A percentile compares a stretch with the other conserved stretches of the same genome.
These are phyloP conservation scores for Gymnocheta viridis DNA, from an alignment of 2,888 invertebrate species.

Conservation along the genomic window DNA sequence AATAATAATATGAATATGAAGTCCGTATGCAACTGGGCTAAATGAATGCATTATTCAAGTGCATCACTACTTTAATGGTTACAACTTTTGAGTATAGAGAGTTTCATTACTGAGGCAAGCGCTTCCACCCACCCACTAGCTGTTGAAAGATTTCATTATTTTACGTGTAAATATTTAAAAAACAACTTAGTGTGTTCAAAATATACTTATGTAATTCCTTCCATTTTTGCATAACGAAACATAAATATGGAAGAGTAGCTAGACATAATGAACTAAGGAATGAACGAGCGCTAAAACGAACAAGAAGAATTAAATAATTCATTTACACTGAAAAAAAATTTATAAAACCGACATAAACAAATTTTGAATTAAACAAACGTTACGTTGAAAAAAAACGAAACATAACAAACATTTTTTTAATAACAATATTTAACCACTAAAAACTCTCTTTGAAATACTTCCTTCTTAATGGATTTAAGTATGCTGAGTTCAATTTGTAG, in stretches of 20 bases:
- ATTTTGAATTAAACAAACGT: too few relatives aligned
- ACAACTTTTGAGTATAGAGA: constrained; percentile 43
- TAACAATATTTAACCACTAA: too few relatives aligned
- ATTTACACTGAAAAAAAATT: too few relatives aligned
- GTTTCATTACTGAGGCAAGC: constrained; percentile 20
- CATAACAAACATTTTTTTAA: too few relatives aligned
- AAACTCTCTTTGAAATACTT: too few relatives aligned
- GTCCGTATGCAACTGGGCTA: constrained; percentile 59
- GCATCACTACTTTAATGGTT: constrained; percentile 54
- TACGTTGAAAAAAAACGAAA: too few relatives aligned
- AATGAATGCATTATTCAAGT: constrained; percentile 62
- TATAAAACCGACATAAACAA: too few relatives aligned
- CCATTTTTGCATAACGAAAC: constrained; percentile 41
- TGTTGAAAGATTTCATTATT: constrained; percentile 15
- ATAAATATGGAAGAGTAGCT: constrained; percentile 33
- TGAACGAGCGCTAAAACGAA: constrained; percentile 17
- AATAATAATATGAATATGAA: constrained; percentile 47
- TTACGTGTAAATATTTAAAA: too few relatives aligned
- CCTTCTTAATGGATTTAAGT: too few relatives aligned
- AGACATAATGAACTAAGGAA: constrained; percentile 14
- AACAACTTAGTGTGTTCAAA: constrained; percentile 38
- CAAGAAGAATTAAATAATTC: constrained; percentile 36
- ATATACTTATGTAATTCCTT: constrained; percentile 42
- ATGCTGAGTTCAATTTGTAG: too few relatives aligned
- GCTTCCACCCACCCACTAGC: constrained; percentile 25